Evolutionary conservation across 92 coral and sea anemone species (phyloP).

Genomic region (Siderastrea radians): DNA sequence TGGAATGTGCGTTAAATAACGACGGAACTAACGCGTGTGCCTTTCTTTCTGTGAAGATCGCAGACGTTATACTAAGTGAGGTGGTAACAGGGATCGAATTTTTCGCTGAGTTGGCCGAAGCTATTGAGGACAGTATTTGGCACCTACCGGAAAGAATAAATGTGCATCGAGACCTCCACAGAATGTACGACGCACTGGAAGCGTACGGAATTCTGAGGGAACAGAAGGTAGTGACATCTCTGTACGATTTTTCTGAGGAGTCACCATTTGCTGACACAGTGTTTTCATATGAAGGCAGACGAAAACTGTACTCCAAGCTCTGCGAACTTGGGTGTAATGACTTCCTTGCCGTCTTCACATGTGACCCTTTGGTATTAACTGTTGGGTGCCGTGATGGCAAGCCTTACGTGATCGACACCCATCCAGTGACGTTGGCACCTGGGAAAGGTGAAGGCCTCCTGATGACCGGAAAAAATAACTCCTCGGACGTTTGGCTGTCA

Average conservation of each 20-base stretch:
- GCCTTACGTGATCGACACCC: not conserved
- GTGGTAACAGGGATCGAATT: constrained; percentile 14
- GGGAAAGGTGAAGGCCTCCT: not conserved
- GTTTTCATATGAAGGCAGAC: constrained; percentile 45
- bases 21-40: constrained; percentile 50
- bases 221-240: constrained; percentile 12
- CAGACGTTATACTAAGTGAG: constrained; percentile 29
- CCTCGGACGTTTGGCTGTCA: too few relatives aligned
- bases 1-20: constrained; percentile 30
- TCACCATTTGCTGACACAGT: constrained; percentile 43
- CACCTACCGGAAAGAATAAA: constrained; percentile 37
- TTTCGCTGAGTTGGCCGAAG: constrained; percentile 15
- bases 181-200: constrained; percentile 57
- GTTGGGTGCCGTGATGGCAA: constrained; percentile 20
- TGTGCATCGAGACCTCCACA: constrained; percentile 33
- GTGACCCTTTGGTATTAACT: not conserved
- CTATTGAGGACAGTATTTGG: not conserved
- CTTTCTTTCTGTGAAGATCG: constrained; percentile 39
- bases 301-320: constrained; percentile 29
- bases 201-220: constrained; percentile 43
- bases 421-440: not conserved
- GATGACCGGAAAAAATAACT: not conserved
- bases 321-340: constrained; percentile 12
- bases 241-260: constrained; percentile 53
- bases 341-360: constrained; percentile 33